A percentile compares a stretch with the other conserved stretches of the same genome.
These are phyloP conservation scores for Crossocerus cetratus DNA, from an alignment of 2,888 invertebrate genomes.

Conservation along the genomic window DNA sequence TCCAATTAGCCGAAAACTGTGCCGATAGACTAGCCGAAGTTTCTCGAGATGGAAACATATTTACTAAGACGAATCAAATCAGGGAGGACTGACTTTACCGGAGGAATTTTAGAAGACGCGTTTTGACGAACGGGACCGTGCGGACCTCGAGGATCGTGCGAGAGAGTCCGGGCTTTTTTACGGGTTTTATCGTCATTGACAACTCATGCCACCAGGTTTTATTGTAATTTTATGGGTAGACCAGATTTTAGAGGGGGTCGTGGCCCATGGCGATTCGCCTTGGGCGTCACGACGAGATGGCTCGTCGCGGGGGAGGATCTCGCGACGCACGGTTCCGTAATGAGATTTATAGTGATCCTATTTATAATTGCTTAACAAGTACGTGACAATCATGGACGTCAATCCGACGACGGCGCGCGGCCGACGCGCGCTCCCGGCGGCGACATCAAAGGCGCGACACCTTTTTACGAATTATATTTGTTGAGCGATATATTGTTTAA, in stretches of 20 bases:
- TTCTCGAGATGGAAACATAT: too few species aligned
- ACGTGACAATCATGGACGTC: constrained; percentile 55
- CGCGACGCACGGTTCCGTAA: constrained; percentile 10
- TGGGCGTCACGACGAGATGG: constrained; percentile 2
- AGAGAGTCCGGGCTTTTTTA: neutral
- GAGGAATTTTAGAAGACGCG: too few species aligned
- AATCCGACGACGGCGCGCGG: constrained; percentile 29
- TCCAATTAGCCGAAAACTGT: neutral
- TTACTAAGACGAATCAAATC: too few species aligned
- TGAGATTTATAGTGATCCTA: constrained; percentile 29
- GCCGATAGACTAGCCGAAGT: neutral
- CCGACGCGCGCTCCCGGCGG: constrained; percentile 10
- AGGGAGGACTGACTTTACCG: too few species aligned
- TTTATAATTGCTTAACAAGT: constrained; percentile 51
- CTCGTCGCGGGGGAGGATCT: constrained; percentile 9
- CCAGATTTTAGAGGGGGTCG: neutral
- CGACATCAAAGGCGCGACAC: constrained; percentile 20
- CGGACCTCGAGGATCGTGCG: too few species aligned
- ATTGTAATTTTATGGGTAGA: neutral
- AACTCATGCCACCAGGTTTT: neutral
- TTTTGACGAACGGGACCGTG: too few species aligned
- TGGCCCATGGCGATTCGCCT: neutral
- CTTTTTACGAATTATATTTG: constrained; percentile 68
- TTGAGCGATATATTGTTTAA: constrained; percentile 72
- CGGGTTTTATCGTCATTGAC: neutral